Conservation (phyloP, 2,888 invertebrate species). For the Pterostichus niger region DNA sequence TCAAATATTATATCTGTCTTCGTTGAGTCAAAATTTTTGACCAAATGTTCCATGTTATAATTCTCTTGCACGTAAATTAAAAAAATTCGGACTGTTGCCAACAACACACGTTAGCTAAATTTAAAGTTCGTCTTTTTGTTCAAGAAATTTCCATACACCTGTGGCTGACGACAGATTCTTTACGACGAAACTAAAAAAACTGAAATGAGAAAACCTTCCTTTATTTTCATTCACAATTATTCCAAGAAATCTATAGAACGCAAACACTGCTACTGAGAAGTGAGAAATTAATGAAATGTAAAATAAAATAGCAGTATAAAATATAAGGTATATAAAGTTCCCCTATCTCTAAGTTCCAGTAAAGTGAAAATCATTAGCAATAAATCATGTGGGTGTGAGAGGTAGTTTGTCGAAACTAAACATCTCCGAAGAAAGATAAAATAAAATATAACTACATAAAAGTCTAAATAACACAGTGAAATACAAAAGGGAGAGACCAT, state of each 20-base stretch:
- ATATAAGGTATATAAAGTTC: neutral
- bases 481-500: slow-evolving; percentile 42
- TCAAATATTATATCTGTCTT: no score
- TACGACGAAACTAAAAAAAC: slow-evolving; percentile 25
- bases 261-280: neutral
- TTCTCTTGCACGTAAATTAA: slow-evolving; percentile 25
- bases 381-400: slow-evolving; percentile 54
- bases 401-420: slow-evolving; percentile 65
- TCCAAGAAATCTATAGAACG: neutral
- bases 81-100: slow-evolving; percentile 45
- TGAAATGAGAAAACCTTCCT: neutral
- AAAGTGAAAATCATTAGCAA: slow-evolving; percentile 52
- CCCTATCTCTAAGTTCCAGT: slow-evolving; percentile 25
- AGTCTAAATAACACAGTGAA: slow-evolving; percentile 60
- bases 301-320: neutral
- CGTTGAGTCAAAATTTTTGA: neutral
- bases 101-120: slow-evolving; percentile 43
- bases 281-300: neutral
- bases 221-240: slow-evolving; percentile 27
- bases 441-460: slow-evolving; percentile 66
- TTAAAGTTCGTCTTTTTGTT: slow-evolving; percentile 42
- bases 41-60: slow-evolving; percentile 17
- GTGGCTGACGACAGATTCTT: slow-evolving; percentile 33
- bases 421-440: slow-evolving; percentile 57
- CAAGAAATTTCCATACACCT: slow-evolving; percentile 42